A percentile compares a stretch with the other conserved stretches of the same genome.
These are phyloP conservation scores for Nephrotoma flavescens DNA, from an alignment of 2,888 invertebrate species.

Conservation along the genomic window DNA sequence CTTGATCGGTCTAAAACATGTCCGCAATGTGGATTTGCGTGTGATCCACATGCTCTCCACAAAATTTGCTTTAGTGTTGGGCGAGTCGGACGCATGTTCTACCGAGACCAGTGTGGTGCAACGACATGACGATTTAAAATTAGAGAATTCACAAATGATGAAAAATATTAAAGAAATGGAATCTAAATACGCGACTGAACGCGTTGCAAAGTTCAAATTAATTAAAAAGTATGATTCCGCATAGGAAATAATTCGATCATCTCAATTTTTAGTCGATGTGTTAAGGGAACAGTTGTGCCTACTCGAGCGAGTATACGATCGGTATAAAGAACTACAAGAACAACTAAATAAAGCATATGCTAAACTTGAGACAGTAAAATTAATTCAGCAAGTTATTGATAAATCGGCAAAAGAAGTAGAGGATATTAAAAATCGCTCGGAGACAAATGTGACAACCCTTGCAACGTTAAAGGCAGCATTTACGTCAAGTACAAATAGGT, in stretches of 20 bases:
- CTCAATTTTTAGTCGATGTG: not conserved
- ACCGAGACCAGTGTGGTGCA: not conserved
- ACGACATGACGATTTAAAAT: not conserved
- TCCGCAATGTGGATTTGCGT: conserved; percentile 59
- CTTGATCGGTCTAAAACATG: conserved; percentile 59
- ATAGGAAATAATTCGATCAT: not conserved
- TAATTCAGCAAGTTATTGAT: not conserved
- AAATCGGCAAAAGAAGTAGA: not conserved
- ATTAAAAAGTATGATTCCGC: not conserved
- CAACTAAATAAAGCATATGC: not conserved
- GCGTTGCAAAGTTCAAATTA: not conserved
- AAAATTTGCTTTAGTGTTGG: conserved; percentile 48
- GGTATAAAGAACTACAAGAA: not conserved
- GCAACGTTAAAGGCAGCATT: conserved; percentile 37
- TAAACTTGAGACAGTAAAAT: not conserved
- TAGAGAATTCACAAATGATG: not conserved
- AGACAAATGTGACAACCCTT: conserved; percentile 36
- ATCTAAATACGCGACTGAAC: not conserved
- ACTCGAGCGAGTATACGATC: not conserved
- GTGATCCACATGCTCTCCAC: conserved; percentile 44
- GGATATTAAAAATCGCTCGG: not conserved
- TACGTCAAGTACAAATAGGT: not conserved
- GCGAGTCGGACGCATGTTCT: not conserved
- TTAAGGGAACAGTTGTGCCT: not conserved
- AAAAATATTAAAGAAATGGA: not conserved